These are phyloP conservation scores for Paraplagusia blochii DNA, from an alignment of 2,113 vertebrate species.

Conservation along the genomic window DNA sequence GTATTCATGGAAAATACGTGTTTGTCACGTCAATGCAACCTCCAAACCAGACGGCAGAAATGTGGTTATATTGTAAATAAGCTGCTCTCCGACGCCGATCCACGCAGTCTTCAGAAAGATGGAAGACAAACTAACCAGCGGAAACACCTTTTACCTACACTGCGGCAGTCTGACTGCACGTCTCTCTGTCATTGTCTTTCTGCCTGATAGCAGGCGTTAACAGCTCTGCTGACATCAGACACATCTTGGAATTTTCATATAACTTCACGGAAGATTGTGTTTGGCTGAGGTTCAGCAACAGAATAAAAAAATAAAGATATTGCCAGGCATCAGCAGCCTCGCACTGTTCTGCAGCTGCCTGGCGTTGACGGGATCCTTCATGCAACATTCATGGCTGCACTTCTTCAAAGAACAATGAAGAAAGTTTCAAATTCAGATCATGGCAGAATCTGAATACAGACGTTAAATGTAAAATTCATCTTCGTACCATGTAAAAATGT, in stretches of 20 bases:
- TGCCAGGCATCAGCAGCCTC: constrained; percentile 12
- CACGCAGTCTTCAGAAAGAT: too few relatives aligned
- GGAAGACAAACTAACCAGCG: too few relatives aligned
- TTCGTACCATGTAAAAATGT: too few relatives aligned
- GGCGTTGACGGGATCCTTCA: not conserved
- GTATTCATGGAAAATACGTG: too few relatives aligned
- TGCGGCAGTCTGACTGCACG: not conserved
- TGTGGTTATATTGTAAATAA: too few relatives aligned
- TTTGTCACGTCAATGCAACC: too few relatives aligned
- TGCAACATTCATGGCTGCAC: constrained; percentile 34
- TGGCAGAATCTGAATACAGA: constrained; percentile 1
- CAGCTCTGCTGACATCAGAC: not conserved
- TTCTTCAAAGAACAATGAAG: constrained; percentile 13
- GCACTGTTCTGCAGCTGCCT: not conserved
- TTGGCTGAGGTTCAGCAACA: constrained; percentile 5
- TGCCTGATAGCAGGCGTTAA: not conserved
- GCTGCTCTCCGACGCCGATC: too few relatives aligned
- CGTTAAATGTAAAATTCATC: not conserved
- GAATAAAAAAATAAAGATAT: not conserved
- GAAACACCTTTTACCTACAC: too few relatives aligned
- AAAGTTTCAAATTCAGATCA: not conserved
- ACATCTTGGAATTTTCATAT: not conserved
- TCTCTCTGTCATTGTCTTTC: not conserved
- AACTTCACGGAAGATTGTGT: not conserved
- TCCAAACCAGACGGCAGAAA: too few relatives aligned